Evolutionary conservation across 2,797 vertebrate genomes (phyloP).

Genomic region (Psittacula echo): DNA sequence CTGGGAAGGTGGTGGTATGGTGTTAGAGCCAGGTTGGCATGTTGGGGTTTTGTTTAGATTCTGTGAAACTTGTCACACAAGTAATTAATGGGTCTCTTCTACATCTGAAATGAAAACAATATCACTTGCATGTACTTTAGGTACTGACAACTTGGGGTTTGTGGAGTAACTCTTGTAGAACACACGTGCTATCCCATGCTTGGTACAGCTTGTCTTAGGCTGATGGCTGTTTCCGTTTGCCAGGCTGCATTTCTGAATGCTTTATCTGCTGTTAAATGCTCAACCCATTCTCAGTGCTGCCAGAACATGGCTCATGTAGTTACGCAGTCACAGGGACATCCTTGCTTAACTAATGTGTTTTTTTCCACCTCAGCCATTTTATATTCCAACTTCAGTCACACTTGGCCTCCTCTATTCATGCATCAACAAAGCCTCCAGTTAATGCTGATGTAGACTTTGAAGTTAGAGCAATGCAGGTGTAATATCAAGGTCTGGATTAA

Average conservation of each 20-base stretch:
- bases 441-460: not conserved
- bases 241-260: not conserved
- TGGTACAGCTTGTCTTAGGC: not conserved
- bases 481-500: not conserved
- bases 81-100: not conserved
- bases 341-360: not conserved
- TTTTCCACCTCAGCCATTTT: not conserved
- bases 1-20: not conserved
- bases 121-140: fast-evolving
- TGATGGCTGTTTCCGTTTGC: not conserved
- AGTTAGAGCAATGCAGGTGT: not conserved
- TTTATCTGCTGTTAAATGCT: not conserved
- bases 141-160: not conserved
- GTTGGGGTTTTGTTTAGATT: not conserved
- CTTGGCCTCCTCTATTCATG: not conserved
- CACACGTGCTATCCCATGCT: fast-evolving
- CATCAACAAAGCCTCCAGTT: not conserved
- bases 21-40: not conserved
- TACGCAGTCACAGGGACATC: not conserved
- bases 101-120: not conserved
- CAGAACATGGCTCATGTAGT: not conserved
- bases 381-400: not conserved
- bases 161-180: not conserved
- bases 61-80: not conserved
- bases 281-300: fast-evolving